Base-by-base conservation (phyloP, 1,140 invertebrate species). In the Asbolus verrucosus region DNA sequence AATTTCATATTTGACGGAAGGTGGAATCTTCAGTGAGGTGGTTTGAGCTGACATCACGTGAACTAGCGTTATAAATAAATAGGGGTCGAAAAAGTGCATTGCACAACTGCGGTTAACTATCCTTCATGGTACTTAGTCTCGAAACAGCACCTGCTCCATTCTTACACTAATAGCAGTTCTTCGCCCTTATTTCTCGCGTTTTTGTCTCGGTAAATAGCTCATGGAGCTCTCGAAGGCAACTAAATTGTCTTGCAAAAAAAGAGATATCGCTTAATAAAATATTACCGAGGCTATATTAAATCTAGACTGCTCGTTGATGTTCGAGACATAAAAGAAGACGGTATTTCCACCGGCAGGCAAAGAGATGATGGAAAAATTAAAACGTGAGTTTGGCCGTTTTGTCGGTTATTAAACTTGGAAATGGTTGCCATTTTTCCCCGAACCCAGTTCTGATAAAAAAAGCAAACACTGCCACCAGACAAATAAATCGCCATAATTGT, bases 81-180 rank as follows among this genome's bases (percentile, higher is more conserved):
- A 46, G 19, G 41, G 41, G 14, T 16, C 15, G 8, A 46, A 46
- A 46, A 46, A 46, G 15, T 41, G 14, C 38, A 41, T 5, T 46
- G 41, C 41, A 46, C 41, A 46, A 18, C 41, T 46, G 41, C 41
- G 41, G 41, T 46, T 46, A 46, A 46, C 15, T 19, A 46, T 19
- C 41, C 3, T 18, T n/a, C 41, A 18, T 19, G 41, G 16, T 46
- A 46, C 41, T 46, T 46, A 46, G 41, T 19, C 8, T 19, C 41
- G 41, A 18, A 46, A 36, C 54, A 11, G n/a, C 54, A 60, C 54
- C 54, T 60, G 54, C 54, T 60, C 27, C 54, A 13, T 60, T 36
- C 54, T 60, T 36, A 9, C 54, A 14, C 27, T 60, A 60, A 60
- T 60, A 30, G 54, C 54, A 60, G 19, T 60, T 60, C 54, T 60